These are phyloP conservation scores for Anseranas semipalmata DNA, from an alignment of 2,113 vertebrate genomes.

Conservation along the genomic window DNA sequence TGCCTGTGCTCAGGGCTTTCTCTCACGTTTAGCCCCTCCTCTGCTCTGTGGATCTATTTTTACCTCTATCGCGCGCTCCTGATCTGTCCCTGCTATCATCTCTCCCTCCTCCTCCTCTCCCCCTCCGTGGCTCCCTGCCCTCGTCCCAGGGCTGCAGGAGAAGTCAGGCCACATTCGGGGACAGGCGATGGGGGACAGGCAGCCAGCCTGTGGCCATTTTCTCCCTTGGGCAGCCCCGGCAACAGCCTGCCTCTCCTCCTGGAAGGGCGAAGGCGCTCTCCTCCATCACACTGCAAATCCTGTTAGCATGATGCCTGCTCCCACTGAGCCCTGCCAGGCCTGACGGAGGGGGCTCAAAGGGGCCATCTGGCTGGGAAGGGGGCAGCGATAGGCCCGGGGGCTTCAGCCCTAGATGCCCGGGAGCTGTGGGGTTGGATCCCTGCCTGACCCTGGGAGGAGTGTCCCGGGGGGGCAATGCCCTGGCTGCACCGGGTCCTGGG, in stretches of 20 bases:
- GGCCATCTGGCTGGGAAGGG: conserved; percentile 24
- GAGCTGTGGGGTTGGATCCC: not conserved
- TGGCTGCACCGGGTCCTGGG: not conserved
- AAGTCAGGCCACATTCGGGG: not conserved
- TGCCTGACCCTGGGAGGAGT: not conserved
- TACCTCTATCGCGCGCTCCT: conserved; percentile 48
- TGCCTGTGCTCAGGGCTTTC: conserved; percentile 39
- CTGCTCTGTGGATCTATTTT: conserved; percentile 60
- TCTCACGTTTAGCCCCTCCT: conserved; percentile 69
- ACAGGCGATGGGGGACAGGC: not conserved
- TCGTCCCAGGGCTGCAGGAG: not conserved
- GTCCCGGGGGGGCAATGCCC: not conserved
- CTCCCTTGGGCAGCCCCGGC: not conserved
- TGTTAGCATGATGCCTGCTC: conserved; percentile 47
- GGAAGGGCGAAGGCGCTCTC: conserved; percentile 27
- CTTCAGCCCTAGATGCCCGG: not conserved
- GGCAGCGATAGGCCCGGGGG: not conserved
- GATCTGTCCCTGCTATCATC: conserved; percentile 56
- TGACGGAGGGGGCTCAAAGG: not conserved
- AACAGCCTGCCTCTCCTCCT: not conserved
- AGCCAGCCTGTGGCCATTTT: conserved; percentile 25
- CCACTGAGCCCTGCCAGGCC: not conserved
- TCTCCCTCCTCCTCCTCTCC: conserved; percentile 37
- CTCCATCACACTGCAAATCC: conserved; percentile 54
- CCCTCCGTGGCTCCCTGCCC: not conserved